phyloP scores from a whole-genome alignment of 2,113 vertebrate species.

The Tretioscincus oriximinensis region DNA sequence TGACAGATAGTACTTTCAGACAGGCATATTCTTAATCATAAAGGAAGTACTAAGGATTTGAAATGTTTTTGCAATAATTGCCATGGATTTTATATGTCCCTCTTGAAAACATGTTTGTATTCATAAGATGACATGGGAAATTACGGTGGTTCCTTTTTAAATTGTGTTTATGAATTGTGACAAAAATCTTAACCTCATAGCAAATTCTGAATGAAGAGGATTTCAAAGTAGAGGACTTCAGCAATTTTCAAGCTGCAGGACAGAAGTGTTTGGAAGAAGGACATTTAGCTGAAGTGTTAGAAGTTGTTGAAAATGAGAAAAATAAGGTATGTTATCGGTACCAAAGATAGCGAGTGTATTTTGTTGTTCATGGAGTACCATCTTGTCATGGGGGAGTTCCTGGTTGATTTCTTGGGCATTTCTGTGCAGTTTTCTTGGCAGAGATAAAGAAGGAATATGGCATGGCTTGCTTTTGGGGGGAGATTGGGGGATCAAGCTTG shows the following conservation, averaged over 20 bases:
- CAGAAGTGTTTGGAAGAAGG: conserved; percentile 89
- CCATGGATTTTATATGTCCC: not conserved
- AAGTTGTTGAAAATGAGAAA: conserved; percentile 88
- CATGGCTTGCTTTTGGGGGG: too few relatives aligned
- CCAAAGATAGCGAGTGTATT: not conserved
- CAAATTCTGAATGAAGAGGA: conserved; percentile 82
- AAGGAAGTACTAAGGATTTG: not conserved
- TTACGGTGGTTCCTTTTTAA: not conserved
- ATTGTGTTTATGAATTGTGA: not conserved
- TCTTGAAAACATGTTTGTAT: not conserved
- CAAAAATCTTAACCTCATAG: conserved; percentile 64
- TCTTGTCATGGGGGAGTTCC: too few relatives aligned
- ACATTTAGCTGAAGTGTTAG: conserved; percentile 80
- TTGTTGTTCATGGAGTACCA: not conserved
- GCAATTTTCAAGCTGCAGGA: conserved; percentile 83
- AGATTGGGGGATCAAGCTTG: too few relatives aligned
- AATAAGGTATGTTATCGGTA: conserved; percentile 81
- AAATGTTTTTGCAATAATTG: not conserved
- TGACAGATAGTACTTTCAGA: not conserved
- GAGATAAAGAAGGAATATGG: too few relatives aligned
- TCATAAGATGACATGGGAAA: not conserved
- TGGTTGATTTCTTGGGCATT: too few relatives aligned
- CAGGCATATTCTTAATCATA: too few relatives aligned
- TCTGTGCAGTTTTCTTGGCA: too few relatives aligned
- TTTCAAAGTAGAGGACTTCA: conserved; percentile 87